These are phyloP conservation scores for Trichonephila clavata DNA, from an alignment of 1,140 invertebrate species.

Conservation along the genomic window DNA sequence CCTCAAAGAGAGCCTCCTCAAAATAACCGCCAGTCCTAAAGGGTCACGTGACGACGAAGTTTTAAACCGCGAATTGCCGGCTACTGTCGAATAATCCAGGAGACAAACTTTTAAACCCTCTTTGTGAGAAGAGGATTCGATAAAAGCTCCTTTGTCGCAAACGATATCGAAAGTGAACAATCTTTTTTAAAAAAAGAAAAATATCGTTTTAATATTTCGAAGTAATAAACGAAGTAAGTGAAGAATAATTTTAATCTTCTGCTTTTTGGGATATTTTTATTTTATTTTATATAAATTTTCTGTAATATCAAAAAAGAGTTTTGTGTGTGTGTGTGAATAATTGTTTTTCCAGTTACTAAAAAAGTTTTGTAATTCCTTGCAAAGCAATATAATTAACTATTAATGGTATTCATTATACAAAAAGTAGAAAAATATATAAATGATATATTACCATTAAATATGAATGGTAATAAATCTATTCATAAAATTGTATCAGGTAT, in stretches of 20 bases:
- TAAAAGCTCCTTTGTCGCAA: not conserved
- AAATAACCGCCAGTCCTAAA: constrained; percentile 41
- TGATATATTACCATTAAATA: too few relatives aligned
- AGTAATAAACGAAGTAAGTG: constrained; percentile 36
- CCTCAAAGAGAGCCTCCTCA: constrained; percentile 14
- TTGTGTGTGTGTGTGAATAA: too few relatives aligned
- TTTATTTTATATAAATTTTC: too few relatives aligned
- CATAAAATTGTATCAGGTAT: too few relatives aligned
- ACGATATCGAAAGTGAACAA: not conserved
- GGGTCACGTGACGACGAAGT: constrained; percentile 57
- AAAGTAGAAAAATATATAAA: too few relatives aligned
- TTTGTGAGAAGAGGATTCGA: not conserved
- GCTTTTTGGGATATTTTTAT: too few relatives aligned
- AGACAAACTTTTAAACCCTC: constrained; percentile 23
- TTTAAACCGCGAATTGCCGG: constrained; percentile 61
- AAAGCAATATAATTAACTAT: too few relatives aligned
- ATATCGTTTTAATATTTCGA: constrained; percentile 2
- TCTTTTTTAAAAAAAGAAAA: not conserved
- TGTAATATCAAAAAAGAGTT: too few relatives aligned
- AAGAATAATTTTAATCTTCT: not conserved
- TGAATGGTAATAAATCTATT: too few relatives aligned
- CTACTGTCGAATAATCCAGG: constrained; percentile 22
- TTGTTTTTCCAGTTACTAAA: too few relatives aligned
- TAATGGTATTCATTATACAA: too few relatives aligned
- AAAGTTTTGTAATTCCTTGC: too few relatives aligned